Base-by-base conservation (phyloP, 2,888 invertebrate species). In the Cantharis lateralis region DNA sequence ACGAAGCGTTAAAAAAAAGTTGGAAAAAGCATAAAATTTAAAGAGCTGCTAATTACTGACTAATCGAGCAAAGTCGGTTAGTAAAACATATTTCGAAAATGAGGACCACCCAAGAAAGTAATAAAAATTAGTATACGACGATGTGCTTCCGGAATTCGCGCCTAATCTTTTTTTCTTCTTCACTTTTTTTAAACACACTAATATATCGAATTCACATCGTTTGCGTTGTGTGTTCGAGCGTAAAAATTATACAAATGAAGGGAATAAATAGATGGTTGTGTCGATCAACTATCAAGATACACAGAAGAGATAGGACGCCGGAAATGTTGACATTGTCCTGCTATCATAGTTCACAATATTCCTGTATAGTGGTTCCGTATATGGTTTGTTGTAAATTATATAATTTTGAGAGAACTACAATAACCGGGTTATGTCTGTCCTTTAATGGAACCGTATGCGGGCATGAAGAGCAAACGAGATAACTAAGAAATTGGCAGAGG, bases 291-390 rank as follows among this genome's bases (percentile, higher is more conserved):
- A 48, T 48, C 48, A 48, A 48, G 48, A 48, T 48, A 48, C 48
- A 48, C n/a, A n/a, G 48, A 48, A 48, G 83, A 84, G 82, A 85
- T 86, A 84, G 84, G 84, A 84, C 84, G 83, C 83, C 84, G 85
- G 86, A 86, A 84, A 83, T 82, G 85, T 83, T 82, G 85, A 84
- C 85, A 85, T 84, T 85, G 85, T 85, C 83, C 85, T 83, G 85
- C 83, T 86, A 85, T 85, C 85, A 74, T 28, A 66, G 71, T 74
- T 73, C 74, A 66, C 68, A 64, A 72, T 73, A 66, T 73, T 76
- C 72, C 73, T 76, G 48, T 48, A 48, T 48, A 66, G 70, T 70
- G 70, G 72, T 76, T 76, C 73, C 76, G 76, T 71, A 70, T 70
- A 70, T 70, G 72, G 76, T 68, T 73, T 76, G 73, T 70, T 76